A percentile compares a stretch with the other conserved stretches of the same genome.
phyloP scores from a whole-genome alignment of 2,888 invertebrate genomes.

The Nomada hirtipes region DNA sequence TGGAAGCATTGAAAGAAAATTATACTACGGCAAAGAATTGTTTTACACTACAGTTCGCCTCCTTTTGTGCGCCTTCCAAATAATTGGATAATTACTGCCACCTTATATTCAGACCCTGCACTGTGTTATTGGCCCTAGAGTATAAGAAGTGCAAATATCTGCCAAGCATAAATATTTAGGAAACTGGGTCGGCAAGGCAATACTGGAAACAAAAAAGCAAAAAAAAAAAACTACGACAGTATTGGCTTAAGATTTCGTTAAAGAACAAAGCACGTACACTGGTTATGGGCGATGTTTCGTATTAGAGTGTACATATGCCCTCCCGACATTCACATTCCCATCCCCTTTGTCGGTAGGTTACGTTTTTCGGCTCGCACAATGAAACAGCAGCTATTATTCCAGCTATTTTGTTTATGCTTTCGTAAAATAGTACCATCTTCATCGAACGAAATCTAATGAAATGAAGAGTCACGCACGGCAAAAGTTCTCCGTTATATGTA shows the following conservation, averaged over 20 bases:
- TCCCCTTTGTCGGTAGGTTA: background rate
- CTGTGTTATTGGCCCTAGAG: too few species aligned
- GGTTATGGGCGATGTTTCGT: conserved; percentile 66
- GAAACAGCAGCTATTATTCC: conserved; percentile 58
- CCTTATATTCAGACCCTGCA: too few species aligned
- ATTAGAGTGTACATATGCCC: conserved; percentile 37
- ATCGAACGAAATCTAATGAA: conserved; percentile 69
- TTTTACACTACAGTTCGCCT: too few species aligned
- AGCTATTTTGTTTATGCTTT: conserved; percentile 60
- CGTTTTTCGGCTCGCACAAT: conserved; percentile 38
- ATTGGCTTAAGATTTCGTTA: conserved; percentile 62
- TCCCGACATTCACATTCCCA: background rate
- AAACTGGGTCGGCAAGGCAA: conserved; percentile 24
- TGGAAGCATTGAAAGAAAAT: too few species aligned
- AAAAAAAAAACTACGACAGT: conserved; percentile 28
- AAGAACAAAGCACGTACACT: conserved; percentile 63
- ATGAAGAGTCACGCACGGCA: conserved; percentile 55
- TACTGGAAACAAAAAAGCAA: conserved; percentile 20
- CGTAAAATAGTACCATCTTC: conserved; percentile 52
- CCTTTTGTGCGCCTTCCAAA: too few species aligned
- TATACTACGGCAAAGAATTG: too few species aligned
- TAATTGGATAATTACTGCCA: too few species aligned
- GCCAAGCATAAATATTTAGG: conserved; percentile 12
- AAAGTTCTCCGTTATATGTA: conserved; percentile 54
- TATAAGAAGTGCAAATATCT: background rate